Evolutionary conservation across 2,888 invertebrate species (phyloP).

Genomic region (Congeria kusceri): DNA sequence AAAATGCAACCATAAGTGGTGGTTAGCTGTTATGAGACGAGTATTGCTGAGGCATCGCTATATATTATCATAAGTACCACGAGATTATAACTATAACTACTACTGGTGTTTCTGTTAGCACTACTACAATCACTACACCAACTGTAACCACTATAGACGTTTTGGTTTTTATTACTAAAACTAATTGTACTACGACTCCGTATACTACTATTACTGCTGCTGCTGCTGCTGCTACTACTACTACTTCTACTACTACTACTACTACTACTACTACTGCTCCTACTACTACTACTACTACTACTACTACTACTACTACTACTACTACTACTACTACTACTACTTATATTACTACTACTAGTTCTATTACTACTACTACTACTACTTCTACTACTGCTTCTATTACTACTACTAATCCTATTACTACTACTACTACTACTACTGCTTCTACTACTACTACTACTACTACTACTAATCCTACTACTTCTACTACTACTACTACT

Average conservation of each 20-base stretch:
- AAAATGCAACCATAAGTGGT: too few species aligned
- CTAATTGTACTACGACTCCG: neutral
- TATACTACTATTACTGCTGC: neutral
- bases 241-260: neutral
- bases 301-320: slow-evolving; percentile 1
- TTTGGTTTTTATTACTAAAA: neutral
- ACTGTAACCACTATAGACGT: neutral
- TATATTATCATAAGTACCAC: too few species aligned
- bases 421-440: too few species aligned
- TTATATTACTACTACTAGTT: neutral
- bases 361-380: slow-evolving; percentile 6
- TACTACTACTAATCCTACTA: too few species aligned
- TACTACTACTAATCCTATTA: too few species aligned
- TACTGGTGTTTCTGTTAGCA: neutral
- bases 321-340: neutral
- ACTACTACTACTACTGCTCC: neutral
- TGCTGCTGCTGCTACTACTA: neutral
- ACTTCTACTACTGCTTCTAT: slow-evolving; percentile 3
- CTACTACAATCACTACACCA: neutral
- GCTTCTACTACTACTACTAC: too few species aligned
- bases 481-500: too few species aligned
- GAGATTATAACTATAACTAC: neutral
- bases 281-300: neutral
- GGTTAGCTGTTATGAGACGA: too few species aligned
- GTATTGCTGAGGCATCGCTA: too few species aligned